Base-by-base conservation (phyloP, 2,888 invertebrate genomes). In the Hipparchia sbordonii region DNA sequence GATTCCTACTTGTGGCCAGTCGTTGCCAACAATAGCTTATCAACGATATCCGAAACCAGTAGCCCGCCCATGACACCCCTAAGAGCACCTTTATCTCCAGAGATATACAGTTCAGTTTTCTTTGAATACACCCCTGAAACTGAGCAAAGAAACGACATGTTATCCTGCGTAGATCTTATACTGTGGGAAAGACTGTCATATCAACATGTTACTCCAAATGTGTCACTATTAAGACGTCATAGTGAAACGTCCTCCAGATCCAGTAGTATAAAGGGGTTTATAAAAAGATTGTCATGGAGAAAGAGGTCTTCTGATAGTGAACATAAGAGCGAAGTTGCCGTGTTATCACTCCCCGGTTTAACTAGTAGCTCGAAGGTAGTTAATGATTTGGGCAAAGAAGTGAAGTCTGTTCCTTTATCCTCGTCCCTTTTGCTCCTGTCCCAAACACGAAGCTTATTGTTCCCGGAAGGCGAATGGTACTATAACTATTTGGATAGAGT, bases 401-500 rank as follows among this genome's bases (percentile, higher is more conserved):
- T 91, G 0, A 91, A 88, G 73, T 83, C 72, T 60, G 85, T 93
- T 51, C 92, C 92, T 48, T 80, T 92, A 57, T 86, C 82, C 77
- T 89, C 90, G 4, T 90, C 92, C 75, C 81, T 92, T n/a, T 81
- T 90, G 2, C 85, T 93, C 2, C 74, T 92, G 3, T 87, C 88
- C 79, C 92, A 92, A 81, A 91, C 91, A 72, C 84, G 87, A 71
- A 87, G 82, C 61, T 84, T 92, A 51, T 82, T 92, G 45, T 80
- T 74, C 72, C 89, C 91, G 23, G 90, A 91, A 66, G 91, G 88
- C 88, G 90, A 90, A 89, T 93, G 92, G 92, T 93, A 93, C 87
- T 93, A 85, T 92, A 87, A 90, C 82, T 92, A 91, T 83, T 85
- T 92, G 87, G 89, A 92, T 85, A 78, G 89, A 87, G 93, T 93